phyloP scores from a whole-genome alignment of 2,797 vertebrate genomes.

The Pipistrellus pygmaeus region DNA sequence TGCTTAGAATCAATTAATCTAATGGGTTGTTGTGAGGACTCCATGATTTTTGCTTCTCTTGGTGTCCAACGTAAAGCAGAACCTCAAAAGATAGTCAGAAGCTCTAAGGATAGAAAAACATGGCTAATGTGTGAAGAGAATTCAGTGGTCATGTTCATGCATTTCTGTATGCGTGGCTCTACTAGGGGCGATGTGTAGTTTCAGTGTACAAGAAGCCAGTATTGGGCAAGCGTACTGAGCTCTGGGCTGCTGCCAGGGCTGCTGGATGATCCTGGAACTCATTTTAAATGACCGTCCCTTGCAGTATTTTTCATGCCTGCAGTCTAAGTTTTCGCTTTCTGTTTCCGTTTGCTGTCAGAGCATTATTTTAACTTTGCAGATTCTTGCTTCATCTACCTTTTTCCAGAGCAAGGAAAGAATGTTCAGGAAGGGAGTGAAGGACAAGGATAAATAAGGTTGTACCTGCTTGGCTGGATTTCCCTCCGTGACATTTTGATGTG shows the following conservation, averaged over 20 bases:
- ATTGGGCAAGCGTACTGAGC: neutral
- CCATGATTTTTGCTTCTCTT: neutral
- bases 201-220: neutral
- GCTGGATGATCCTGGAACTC: neutral
- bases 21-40: neutral
- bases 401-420: conserved; percentile 6
- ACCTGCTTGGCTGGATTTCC: conserved; percentile 21
- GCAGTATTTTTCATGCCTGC: neutral
- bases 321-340: conserved; percentile 1
- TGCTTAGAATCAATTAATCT: neutral
- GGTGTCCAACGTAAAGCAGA: neutral
- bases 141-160: neutral
- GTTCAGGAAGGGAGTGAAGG: neutral
- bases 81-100: neutral
- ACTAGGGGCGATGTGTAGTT: neutral
- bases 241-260: neutral
- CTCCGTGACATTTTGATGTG: neutral
- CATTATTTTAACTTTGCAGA: conserved; percentile 46
- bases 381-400: conserved; percentile 33
- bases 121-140: neutral
- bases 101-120: neutral
- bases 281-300: neutral
- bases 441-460: neutral
- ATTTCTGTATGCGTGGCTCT: neutral
- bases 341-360: conserved; percentile 25